Evolutionary conservation across 2,888 invertebrate species (phyloP).

Genomic region (Stomorhina lunata): DNA sequence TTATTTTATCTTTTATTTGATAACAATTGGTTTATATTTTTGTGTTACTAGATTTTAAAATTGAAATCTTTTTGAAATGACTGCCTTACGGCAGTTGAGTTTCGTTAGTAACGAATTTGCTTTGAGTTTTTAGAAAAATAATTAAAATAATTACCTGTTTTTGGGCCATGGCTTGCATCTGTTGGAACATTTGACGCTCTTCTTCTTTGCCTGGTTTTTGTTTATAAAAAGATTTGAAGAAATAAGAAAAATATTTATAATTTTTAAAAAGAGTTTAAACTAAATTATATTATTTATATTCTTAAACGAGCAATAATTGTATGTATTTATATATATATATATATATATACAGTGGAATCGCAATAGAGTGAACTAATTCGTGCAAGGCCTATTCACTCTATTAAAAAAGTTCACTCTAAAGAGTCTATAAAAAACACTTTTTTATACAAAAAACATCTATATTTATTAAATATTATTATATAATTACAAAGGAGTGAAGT

Average conservation of each 20-base stretch:
- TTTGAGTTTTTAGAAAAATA: neutral
- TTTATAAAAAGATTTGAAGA: neutral
- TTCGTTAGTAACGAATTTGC: neutral
- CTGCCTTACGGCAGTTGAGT: slow-evolving; percentile 46
- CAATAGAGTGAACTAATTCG: too few relatives aligned
- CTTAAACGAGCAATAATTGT: too few relatives aligned
- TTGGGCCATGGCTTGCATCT: slow-evolving; percentile 97
- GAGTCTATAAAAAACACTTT: too few relatives aligned
- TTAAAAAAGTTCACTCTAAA: too few relatives aligned
- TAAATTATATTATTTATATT: too few relatives aligned
- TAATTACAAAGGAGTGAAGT: too few relatives aligned
- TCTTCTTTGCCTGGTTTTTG: slow-evolving; percentile 89
- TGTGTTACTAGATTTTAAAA: neutral
- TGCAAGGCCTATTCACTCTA: too few relatives aligned
- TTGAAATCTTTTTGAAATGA: neutral
- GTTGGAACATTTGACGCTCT: slow-evolving; percentile 97
- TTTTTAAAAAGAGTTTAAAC: neutral
- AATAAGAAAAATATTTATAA: neutral
- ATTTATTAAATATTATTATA: too few relatives aligned
- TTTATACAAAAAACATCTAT: too few relatives aligned
- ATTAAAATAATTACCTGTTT: slow-evolving; percentile 88
- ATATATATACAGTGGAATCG: too few relatives aligned
- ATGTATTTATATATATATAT: too few relatives aligned
- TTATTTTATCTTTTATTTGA: slow-evolving; percentile 30
- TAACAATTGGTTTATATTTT: slow-evolving; percentile 4